Conservation (phyloP, 2,113 vertebrate genomes). For the Dromaius novaehollandiae region DNA sequence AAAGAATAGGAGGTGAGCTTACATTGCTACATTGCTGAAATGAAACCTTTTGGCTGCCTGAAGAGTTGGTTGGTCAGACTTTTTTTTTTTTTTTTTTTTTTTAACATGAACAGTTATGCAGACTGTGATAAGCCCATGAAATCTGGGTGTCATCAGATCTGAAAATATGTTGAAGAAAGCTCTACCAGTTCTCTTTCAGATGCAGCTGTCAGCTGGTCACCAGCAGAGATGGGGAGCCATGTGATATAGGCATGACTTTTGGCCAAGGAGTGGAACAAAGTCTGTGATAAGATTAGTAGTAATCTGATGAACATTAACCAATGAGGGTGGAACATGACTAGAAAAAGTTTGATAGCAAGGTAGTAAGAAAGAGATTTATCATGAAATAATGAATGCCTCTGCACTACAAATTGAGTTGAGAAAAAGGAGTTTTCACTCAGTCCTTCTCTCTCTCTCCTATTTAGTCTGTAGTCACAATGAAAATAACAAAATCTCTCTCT, state of each 20-base stretch:
- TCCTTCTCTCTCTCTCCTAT: background rate
- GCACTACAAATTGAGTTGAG: background rate
- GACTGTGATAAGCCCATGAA: background rate
- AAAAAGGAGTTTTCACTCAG: background rate
- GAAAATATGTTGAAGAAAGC: background rate
- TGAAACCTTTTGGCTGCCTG: background rate
- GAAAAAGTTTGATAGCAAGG: background rate
- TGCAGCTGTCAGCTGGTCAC: background rate
- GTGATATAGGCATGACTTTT: background rate
- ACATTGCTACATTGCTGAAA: no score
- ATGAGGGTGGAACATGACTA: background rate
- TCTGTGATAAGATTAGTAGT: background rate
- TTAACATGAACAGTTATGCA: background rate
- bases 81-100: background rate
- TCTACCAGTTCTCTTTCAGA: background rate
- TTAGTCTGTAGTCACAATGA: conserved; percentile 18
- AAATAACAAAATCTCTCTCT: background rate
- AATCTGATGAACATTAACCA: background rate
- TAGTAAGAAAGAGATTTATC: background rate
- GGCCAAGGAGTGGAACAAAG: background rate
- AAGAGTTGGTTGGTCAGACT: background rate
- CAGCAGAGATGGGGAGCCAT: background rate
- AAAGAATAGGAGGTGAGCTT: no score
- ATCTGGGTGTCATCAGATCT: background rate
- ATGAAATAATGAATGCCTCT: background rate